Base-by-base conservation (phyloP, 2,888 invertebrate genomes). In the Petrolisthes manimaculis region DNA sequence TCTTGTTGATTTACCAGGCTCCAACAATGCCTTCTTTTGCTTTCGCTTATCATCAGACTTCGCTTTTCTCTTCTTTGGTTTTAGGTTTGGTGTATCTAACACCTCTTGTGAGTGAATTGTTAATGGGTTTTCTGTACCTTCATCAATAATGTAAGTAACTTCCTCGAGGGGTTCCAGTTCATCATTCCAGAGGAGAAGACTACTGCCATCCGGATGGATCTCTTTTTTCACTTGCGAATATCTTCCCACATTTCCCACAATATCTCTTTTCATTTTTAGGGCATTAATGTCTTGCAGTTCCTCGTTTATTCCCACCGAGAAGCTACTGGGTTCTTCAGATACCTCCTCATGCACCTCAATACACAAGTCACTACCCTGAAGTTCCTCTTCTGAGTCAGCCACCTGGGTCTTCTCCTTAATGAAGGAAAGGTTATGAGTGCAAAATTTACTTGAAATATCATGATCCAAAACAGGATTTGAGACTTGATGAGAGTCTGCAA, bases 81-180 rank as follows among this genome's bases (percentile, higher is more conserved):
- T 79, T 69, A 12, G 18, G 14, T 61, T 37, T 2, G n/a, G 71
- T 54, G 4, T 0, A 14, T 9, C 37, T n/a, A 5, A 5, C 37
- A 81, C 61, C n/a, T 78, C 83, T 56, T 61, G 80, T 3, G 86
- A 37, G 12, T 79, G 71, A 8, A 74, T 80, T 21, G 81, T 61
- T 0, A 81, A 54, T 18, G 84, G 74, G 61, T 80, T 56, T 1
- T 84, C 24, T 8, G 21, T 55, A 12, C 87, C 81, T 18, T 84
- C 84, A 12, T 88, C 84, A 61, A 88, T 88, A 9, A 88, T 84
- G 24, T 88, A 84, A 0, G 81, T 88, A 5, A 88, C 67, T 55
- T 80, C 80, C 21, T 18, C 77, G 12, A 81, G 37, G 51, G 56
- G 56, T 6, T 67, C 67, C 9, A 75, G 56, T n/a, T 61, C 80